Evolutionary conservation across 2,113 vertebrate genomes (phyloP).

Genomic region (Tenrec ecaudatus): DNA sequence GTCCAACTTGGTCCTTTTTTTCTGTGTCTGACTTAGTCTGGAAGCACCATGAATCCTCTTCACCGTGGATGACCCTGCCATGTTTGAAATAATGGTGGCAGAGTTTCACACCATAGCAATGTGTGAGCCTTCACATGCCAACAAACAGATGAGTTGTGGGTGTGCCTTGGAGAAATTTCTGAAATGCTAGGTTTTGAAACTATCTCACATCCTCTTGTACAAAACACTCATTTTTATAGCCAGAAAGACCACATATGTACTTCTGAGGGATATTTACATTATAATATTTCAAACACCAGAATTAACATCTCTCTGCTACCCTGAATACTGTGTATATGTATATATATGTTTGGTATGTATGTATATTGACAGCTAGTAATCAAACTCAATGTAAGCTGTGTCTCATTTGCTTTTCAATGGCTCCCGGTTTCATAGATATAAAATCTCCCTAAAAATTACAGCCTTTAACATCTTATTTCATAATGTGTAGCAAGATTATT

Average conservation of each 20-base stretch:
- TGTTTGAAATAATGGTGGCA: too few relatives aligned
- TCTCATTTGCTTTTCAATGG: neutral
- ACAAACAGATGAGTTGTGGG: too few relatives aligned
- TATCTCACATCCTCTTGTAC: neutral
- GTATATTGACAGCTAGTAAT: neutral
- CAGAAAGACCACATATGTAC: neutral
- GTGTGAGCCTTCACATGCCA: too few relatives aligned
- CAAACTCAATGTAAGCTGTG: neutral
- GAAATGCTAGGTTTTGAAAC: neutral
- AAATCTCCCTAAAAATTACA: neutral
- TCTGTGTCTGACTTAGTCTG: too few relatives aligned
- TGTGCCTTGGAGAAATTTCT: neutral
- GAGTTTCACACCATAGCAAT: too few relatives aligned
- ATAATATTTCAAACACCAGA: neutral
- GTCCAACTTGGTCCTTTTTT: too few relatives aligned
- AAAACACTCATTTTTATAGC: neutral
- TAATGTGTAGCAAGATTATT: neutral
- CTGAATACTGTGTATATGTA: neutral
- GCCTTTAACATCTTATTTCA: neutral
- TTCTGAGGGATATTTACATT: neutral
- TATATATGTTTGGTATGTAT: neutral
- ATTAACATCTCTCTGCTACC: neutral
- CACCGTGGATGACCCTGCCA: too few relatives aligned
- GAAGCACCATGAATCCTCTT: too few relatives aligned
- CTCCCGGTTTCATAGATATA: neutral